A percentile compares a stretch with the other conserved stretches of the same genome.
Conservation (phyloP, 2,113 vertebrate genomes). For the Melanerpes formicivorus region DNA sequence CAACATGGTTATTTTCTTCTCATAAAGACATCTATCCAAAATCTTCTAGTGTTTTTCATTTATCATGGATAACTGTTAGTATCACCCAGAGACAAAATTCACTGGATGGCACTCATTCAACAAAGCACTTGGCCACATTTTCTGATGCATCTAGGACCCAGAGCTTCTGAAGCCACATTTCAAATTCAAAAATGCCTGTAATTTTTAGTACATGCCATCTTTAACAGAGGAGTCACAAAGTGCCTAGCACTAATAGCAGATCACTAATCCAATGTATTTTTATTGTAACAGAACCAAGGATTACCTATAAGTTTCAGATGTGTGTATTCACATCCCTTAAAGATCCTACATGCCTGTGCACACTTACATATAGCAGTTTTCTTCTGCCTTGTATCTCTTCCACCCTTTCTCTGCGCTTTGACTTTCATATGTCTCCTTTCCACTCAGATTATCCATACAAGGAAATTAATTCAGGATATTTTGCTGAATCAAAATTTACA, state of each 20-base stretch:
- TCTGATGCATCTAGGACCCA: not conserved
- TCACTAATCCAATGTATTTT: not conserved
- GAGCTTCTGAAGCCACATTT: not conserved
- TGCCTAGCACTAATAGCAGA: not conserved
- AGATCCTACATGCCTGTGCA: accelerated
- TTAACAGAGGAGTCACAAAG: not conserved
- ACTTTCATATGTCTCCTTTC: not conserved
- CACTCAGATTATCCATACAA: not conserved
- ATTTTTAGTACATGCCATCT: not conserved
- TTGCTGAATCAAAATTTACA: slow-evolving; percentile 8
- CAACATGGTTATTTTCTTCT: not conserved
- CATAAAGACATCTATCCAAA: not conserved
- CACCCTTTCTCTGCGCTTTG: not conserved
- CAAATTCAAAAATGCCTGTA: not conserved
- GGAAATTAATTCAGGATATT: not conserved
- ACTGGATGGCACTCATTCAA: not conserved
- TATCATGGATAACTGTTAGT: not conserved
- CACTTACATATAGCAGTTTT: accelerated
- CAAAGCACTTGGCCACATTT: not conserved
- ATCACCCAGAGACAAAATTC: not conserved
- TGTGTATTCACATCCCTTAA: accelerated
- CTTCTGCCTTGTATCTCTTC: not conserved
- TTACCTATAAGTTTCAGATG: not conserved
- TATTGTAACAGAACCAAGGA: not conserved
- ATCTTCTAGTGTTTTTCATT: not conserved